Conservation (phyloP, 2,113 vertebrate genomes). For the Ctenomys sociabilis region DNA sequence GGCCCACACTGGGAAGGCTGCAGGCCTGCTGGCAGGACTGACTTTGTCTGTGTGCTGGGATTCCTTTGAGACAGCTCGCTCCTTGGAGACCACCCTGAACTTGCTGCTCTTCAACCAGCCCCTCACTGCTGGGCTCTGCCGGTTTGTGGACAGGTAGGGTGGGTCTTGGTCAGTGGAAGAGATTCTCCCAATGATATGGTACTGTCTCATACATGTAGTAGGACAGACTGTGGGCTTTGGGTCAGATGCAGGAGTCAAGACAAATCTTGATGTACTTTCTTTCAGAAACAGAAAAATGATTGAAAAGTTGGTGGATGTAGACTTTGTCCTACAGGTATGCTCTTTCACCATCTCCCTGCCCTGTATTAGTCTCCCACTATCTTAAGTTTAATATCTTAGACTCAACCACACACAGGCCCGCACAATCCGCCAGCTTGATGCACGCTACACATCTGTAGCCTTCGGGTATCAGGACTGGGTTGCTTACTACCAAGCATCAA, state of each 20-base stretch:
- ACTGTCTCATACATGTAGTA: not conserved
- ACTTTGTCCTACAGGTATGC: conserved; percentile 88
- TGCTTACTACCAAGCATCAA: conserved; percentile 88
- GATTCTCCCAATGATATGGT: not conserved
- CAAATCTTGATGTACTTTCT: conserved; percentile 20
- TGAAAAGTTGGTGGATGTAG: conserved; percentile 87
- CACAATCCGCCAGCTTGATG: conserved; percentile 90
- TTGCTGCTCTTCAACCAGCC: conserved; percentile 88
- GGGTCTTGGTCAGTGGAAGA: not conserved
- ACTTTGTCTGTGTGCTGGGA: conserved; percentile 90
- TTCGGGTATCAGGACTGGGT: conserved; percentile 88
- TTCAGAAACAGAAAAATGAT: conserved; percentile 87
- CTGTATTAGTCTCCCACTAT: not conserved
- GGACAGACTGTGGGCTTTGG: not conserved
- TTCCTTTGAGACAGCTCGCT: conserved; percentile 83
- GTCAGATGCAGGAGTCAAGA: not conserved
- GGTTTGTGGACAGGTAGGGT: conserved; percentile 62
- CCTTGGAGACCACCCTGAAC: conserved; percentile 91
- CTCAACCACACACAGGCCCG: conserved; percentile 82
- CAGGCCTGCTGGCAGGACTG: conserved; percentile 86
- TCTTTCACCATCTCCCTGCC: not conserved
- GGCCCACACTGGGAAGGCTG: conserved; percentile 80
- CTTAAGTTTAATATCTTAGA: not conserved
- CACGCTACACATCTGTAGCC: conserved; percentile 87
- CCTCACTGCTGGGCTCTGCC: conserved; percentile 78